These are phyloP conservation scores for Lobophora halterata DNA, from an alignment of 2,888 invertebrate species.

Conservation along the genomic window DNA sequence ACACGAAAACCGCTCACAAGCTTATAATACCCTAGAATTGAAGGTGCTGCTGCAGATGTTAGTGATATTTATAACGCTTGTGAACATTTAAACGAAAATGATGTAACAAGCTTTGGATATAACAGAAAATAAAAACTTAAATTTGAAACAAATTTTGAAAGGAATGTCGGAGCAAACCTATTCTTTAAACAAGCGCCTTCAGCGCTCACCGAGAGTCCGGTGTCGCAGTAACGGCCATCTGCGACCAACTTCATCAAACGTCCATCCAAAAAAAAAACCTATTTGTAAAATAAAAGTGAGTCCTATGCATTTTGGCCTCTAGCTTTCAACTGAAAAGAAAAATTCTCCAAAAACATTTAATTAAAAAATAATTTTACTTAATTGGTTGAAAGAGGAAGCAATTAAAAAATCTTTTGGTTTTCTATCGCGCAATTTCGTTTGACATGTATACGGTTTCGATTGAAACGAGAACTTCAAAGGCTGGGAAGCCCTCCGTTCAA, in stretches of 20 bases:
- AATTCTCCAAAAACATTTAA: too few species aligned
- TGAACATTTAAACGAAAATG: constrained; percentile 21
- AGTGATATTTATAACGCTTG: constrained; percentile 32
- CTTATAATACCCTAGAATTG: constrained; percentile 46
- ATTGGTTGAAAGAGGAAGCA: constrained; percentile 9
- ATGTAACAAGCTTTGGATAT: constrained; percentile 4
- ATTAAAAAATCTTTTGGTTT: constrained; percentile 37
- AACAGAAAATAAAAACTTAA: constrained; percentile 3
- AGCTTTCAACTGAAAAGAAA: too few species aligned
- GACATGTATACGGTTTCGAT: constrained; percentile 40
- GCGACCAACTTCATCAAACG: too few species aligned
- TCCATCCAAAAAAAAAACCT: too few species aligned
- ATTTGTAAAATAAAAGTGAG: too few species aligned
- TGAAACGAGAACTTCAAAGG: constrained; percentile 32
- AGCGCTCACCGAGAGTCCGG: too few species aligned
- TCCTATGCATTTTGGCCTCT: too few species aligned
- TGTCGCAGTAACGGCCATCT: too few species aligned
- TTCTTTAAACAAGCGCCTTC: too few species aligned
- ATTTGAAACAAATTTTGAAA: constrained; percentile 8
- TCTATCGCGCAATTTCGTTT: constrained; percentile 36
- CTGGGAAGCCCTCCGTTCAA: constrained; percentile 28
- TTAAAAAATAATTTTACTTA: too few species aligned
- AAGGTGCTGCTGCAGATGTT: constrained; percentile 27
- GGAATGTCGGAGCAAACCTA: constrained; percentile 11
- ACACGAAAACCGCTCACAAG: constrained; percentile 45